Percentiles rank a stretch among this genome's conserved stretches.
phyloP scores from a whole-genome alignment of 2,797 vertebrate genomes.

The Poecilia picta region DNA sequence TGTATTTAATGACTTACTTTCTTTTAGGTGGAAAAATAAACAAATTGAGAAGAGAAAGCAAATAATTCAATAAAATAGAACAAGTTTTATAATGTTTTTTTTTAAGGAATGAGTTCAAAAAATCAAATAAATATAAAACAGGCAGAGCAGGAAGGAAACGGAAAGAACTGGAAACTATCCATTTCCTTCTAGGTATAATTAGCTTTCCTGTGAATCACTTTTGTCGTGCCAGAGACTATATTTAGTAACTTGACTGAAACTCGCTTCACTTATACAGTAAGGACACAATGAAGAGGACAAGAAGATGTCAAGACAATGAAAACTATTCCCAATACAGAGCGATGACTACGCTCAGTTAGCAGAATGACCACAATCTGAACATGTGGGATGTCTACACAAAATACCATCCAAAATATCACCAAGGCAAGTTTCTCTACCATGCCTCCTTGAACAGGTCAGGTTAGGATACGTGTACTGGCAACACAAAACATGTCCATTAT shows the following conservation, averaged over 20 bases:
- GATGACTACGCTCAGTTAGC: not conserved
- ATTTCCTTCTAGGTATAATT: constrained; percentile 14
- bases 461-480: no score
- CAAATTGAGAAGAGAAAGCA: not conserved
- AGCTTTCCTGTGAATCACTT: constrained; percentile 2
- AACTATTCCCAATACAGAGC: constrained; percentile 11
- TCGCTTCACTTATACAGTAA: not conserved
- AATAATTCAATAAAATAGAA: not conserved
- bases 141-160: not conserved
- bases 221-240: not conserved
- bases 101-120: not conserved
- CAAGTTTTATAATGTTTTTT: not conserved
- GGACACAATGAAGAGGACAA: not conserved
- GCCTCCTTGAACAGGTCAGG: no score
- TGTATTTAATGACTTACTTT: constrained; percentile 2
- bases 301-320: not conserved
- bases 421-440: not conserved
- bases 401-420: not conserved
- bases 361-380: not conserved
- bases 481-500: no score
- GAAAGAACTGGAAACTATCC: not conserved
- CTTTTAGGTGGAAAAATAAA: not conserved
- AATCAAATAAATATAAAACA: not conserved
- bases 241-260: constrained; percentile 7
- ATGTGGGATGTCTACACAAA: not conserved